Base-by-base conservation (phyloP, 2,888 invertebrate genomes). In the Pollenia labialis region DNA sequence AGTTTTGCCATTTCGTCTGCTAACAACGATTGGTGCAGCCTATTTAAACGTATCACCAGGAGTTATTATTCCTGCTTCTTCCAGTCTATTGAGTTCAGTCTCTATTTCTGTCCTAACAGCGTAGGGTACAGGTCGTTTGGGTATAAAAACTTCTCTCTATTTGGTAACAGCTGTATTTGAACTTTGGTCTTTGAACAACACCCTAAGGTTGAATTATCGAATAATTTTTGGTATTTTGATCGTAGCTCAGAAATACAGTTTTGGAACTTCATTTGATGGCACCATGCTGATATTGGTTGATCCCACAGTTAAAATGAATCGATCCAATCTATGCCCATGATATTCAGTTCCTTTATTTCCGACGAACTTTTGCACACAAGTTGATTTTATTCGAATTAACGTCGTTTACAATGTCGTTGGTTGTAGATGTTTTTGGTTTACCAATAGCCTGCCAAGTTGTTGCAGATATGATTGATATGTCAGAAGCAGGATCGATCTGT, bases 111-210 rank as follows among this genome's bases (percentile, higher is more conserved):
- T 64, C n/a, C 84, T 42, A 46, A 84, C 84, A 12, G 88, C 85
- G 54, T 85, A 89, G 6, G 89, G 85, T 42, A 88, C 86, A 18
- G 88, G 87, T n/a, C 89, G 83, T 69, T 88, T 88, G 8, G 72
- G 74, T 40, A 60, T 50, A 11, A 60, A 74, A 14, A 74, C 60
- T 11, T 75, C 46, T 2, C 1, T 1, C 1, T 44, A 46, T 46
- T n/a, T 46, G 58, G 58, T 16, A 48, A 16, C 32, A 79, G 18
- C 14, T 69, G 42, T 42, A 79, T 44, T 7, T 66, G 77, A 3
- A 68, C 58, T 16, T 68, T 58, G 23, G 68, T 50, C 46, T 77
- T 68, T 0, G 58, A 60, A 10, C 40, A 44, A 8, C 32, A 66
- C 40, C 68, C 77, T 16, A 58, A 10, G 1, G n/a, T 12, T 4